These are phyloP conservation scores for Campylomormyrus numenius DNA, from an alignment of 2,113 vertebrate genomes.

Conservation along the genomic window DNA sequence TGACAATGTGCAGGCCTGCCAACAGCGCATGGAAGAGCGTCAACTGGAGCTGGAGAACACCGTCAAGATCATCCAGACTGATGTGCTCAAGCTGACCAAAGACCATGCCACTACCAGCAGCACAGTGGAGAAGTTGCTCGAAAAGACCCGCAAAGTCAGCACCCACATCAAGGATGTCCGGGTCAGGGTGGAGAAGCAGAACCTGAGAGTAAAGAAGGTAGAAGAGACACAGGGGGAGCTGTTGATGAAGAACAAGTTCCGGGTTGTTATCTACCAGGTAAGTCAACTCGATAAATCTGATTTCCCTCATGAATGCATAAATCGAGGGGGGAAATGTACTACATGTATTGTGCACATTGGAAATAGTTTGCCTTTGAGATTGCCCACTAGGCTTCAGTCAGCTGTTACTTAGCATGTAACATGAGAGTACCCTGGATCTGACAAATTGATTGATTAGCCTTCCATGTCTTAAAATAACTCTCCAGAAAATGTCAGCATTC, in stretches of 20 bases:
- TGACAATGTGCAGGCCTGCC: slow-evolving; percentile 81
- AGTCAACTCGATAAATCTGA: slow-evolving; percentile 22
- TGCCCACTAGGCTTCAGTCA: neutral
- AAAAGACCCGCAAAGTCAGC: slow-evolving; percentile 88
- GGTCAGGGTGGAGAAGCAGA: slow-evolving; percentile 83
- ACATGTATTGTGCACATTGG: neutral
- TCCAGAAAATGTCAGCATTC: neutral
- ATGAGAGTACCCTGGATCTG: neutral
- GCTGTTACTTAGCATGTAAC: neutral
- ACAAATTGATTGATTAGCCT: neutral
- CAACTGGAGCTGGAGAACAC: slow-evolving; percentile 81
- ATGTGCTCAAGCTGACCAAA: slow-evolving; percentile 78
- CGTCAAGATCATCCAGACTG: slow-evolving; percentile 82
- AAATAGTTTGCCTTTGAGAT: neutral
- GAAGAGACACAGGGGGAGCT: slow-evolving; percentile 87
- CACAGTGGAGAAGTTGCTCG: slow-evolving; percentile 75
- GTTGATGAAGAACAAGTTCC: slow-evolving; percentile 91
- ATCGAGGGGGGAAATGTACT: neutral
- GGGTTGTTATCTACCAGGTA: slow-evolving; percentile 97
- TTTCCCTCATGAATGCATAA: neutral
- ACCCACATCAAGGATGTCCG: slow-evolving; percentile 86
- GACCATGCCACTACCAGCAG: slow-evolving; percentile 73
- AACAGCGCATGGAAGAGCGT: slow-evolving; percentile 87
- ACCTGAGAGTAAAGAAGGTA: slow-evolving; percentile 74
- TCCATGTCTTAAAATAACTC: neutral